Conservation (phyloP, 2,888 invertebrate genomes). For the Tiliacea aurago region DNA sequence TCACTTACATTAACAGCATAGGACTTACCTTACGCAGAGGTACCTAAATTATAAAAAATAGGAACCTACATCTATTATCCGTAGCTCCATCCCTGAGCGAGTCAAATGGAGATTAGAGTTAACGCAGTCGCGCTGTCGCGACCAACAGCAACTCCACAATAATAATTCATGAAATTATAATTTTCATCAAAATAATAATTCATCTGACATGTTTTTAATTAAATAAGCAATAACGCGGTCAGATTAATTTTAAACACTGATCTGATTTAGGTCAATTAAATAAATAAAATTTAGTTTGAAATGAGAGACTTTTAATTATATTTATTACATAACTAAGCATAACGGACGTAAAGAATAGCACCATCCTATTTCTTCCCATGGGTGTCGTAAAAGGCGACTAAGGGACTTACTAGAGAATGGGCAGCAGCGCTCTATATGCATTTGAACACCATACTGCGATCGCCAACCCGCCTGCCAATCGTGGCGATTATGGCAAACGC, state of each 20-base stretch:
- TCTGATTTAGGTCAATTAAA: constrained; percentile 10
- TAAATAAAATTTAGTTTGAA: background rate
- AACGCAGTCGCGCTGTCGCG: too few relatives aligned
- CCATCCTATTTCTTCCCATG: too few relatives aligned
- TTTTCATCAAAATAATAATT: constrained; percentile 10
- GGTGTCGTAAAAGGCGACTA: too few relatives aligned
- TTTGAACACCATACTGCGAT: too few relatives aligned
- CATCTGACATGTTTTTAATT: background rate
- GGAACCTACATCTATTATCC: too few relatives aligned
- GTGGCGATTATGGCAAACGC: too few relatives aligned
- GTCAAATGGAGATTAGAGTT: background rate
- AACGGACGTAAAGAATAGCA: too few relatives aligned
- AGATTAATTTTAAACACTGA: constrained; percentile 2
- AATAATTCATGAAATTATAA: background rate
- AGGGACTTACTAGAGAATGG: too few relatives aligned
- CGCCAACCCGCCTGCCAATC: too few relatives aligned
- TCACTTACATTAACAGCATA: background rate
- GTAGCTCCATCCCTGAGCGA: background rate
- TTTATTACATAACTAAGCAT: too few relatives aligned
- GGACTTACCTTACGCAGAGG: background rate
- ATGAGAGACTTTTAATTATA: background rate
- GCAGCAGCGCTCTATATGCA: too few relatives aligned
- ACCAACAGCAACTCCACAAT: background rate
- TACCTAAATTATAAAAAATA: background rate
- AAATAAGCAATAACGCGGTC: background rate